Evolutionary conservation across 2,888 invertebrate genomes (phyloP).

Genomic region (Rhagonycha fulva): DNA sequence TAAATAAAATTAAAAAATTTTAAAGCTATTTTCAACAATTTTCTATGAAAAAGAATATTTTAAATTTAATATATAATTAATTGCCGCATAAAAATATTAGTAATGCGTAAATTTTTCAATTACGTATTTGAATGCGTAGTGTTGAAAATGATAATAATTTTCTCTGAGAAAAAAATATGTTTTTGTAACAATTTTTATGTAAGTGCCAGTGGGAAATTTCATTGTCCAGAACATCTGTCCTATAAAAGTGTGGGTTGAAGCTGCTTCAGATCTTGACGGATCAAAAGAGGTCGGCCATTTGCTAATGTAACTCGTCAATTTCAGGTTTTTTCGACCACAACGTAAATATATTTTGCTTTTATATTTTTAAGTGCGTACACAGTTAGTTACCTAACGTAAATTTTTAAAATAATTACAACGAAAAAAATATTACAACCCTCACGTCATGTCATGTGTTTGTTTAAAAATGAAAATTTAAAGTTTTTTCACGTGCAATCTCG

Average conservation of each 20-base stretch:
- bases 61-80: background rate
- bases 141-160: background rate
- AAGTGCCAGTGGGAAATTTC: slow-evolving; percentile 45
- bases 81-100: background rate
- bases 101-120: background rate
- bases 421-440: background rate
- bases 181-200: slow-evolving; percentile 9
- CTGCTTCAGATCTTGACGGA: slow-evolving; percentile 19
- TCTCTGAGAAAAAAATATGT: background rate
- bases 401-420: background rate
- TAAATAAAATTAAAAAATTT: background rate
- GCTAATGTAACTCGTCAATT: slow-evolving; percentile 55
- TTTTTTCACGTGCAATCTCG: background rate
- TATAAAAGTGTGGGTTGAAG: slow-evolving; percentile 26
- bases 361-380: slow-evolving; percentile 40
- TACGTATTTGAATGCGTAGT: background rate
- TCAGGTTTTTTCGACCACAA: slow-evolving; percentile 39
- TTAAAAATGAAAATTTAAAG: background rate
- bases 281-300: slow-evolving; percentile 46
- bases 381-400: background rate
- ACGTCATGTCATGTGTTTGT: background rate
- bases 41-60: background rate
- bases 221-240: slow-evolving; percentile 51
- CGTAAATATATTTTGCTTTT: slow-evolving; percentile 42
- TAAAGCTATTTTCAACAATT: background rate